Conservation (phyloP, 2,113 vertebrate species). For the Pogonocichla stellata region DNA sequence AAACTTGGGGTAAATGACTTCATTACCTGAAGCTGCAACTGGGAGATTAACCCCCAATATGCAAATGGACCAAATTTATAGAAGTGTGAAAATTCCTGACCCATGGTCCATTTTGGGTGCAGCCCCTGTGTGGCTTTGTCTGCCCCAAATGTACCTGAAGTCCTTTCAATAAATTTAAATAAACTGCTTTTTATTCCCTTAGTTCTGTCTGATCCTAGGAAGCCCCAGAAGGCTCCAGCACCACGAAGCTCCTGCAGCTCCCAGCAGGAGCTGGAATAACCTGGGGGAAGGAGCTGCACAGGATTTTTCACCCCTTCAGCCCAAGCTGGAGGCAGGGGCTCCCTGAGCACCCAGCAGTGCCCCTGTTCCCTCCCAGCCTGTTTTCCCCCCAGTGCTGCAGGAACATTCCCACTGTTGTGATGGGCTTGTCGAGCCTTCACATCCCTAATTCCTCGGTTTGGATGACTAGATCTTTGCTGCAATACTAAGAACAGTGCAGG, state of each 20-base stretch:
- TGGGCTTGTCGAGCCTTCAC: neutral
- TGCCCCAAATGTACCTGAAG: neutral
- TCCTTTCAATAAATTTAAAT: neutral
- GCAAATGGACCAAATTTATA: neutral
- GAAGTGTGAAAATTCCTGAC: rapidly evolving
- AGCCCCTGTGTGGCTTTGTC: neutral
- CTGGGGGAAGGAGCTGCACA: neutral
- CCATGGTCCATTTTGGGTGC: rapidly evolving
- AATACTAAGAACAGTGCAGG: neutral
- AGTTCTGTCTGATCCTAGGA: neutral
- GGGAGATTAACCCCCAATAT: neutral
- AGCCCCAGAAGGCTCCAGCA: neutral
- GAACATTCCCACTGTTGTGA: neutral
- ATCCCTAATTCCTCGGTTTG: conserved; percentile 17
- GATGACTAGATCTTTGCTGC: conserved; percentile 4
- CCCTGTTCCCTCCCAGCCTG: neutral
- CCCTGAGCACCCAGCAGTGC: neutral
- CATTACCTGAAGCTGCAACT: neutral
- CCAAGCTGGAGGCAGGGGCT: no score
- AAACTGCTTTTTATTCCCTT: rapidly evolving
- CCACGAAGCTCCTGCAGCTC: rapidly evolving
- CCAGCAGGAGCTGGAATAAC: no score
- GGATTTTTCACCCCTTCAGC: neutral
- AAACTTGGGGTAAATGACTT: neutral
- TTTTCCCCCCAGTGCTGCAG: neutral